Base-by-base conservation (phyloP, 2,113 vertebrate genomes). In the Leuciscus idus region DNA sequence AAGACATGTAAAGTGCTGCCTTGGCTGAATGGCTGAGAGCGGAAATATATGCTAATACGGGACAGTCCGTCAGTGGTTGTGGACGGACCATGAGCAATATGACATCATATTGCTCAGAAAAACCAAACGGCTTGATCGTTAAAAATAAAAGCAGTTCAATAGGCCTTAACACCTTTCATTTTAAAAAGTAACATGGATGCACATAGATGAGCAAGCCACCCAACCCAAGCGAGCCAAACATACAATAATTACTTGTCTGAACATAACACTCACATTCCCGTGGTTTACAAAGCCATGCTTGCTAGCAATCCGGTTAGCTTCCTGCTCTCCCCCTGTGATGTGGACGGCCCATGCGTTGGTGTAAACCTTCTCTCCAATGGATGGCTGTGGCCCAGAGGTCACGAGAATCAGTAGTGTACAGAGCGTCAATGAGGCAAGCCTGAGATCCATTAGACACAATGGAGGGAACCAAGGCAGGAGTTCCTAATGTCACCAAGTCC, bases 281-380 rank as follows among this genome's bases (percentile, higher is more conserved):
- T 96, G 84, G 93, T 99, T 98, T 89, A 97, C 90, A 92, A 99
- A 99, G 55, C 97, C 96, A 89, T 99, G 96, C 90, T 98, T 97
- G 57, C 26, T 91, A 75, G 98, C 97, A 81, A 99, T 90, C 36
- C 81, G 90, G 61, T 97, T 92, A 9, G 98, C 98, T 87, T 95
- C 95, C 39, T 92, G 93, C 2, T 77, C 93, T 84, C 98, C 98
- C 1, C 96, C 95, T 0, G 96, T 90, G 85, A 99, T 92, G 6
- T 94, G 95, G 90, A 99, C 97, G 0, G 98, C 98, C 98, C 98
- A 99, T 15, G 97, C 97, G 92, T 99, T 99, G 90, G 96, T 99
- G 94, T 97, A 99, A 89, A 99, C 88, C 48, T 89, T 94, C 90
- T 96, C 93, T 88, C 92, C 92, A 1, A 90, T 79, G 82, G 92